phyloP scores from a whole-genome alignment of 2,888 invertebrate genomes.

The Trimorus sp. region DNA sequence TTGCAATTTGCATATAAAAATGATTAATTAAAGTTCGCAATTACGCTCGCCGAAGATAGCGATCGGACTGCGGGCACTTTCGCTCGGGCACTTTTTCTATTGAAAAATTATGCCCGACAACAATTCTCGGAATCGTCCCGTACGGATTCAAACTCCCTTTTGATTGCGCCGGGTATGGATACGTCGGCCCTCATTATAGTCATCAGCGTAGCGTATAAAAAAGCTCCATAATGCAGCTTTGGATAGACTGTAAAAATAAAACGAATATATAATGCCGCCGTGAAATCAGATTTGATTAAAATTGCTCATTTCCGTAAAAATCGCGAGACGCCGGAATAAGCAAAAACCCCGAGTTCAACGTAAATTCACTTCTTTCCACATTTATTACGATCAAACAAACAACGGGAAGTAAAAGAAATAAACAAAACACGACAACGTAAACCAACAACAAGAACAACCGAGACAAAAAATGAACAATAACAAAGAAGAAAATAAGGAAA shows the following conservation, averaged over 20 bases:
- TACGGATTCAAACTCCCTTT: conserved; percentile 51
- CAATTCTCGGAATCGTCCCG: conserved; percentile 44
- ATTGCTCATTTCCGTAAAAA: conserved; percentile 55
- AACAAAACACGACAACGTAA: too few relatives aligned
- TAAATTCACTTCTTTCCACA: too few relatives aligned
- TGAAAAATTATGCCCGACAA: conserved; percentile 46
- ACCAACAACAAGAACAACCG: too few relatives aligned
- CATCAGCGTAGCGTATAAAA: conserved; percentile 66
- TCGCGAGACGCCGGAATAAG: not conserved
- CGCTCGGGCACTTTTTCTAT: conserved; percentile 19
- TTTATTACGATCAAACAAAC: not conserved
- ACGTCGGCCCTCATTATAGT: conserved; percentile 65
- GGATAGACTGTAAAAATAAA: conserved; percentile 54
- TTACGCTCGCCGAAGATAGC: not conserved
- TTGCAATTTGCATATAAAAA: conserved; percentile 12
- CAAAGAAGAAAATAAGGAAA: too few relatives aligned
- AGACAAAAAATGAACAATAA: too few relatives aligned
- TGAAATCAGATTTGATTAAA: conserved; percentile 62
- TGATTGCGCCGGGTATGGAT: conserved; percentile 53
- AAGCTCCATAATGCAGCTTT: conserved; percentile 63
- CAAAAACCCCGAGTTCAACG: not conserved
- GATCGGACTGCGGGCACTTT: not conserved
- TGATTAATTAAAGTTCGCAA: not conserved
- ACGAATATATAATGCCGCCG: conserved; percentile 53
- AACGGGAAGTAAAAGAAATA: not conserved